These are phyloP conservation scores for Phortica okadai DNA, from an alignment of 2,888 invertebrate species.

Conservation along the genomic window DNA sequence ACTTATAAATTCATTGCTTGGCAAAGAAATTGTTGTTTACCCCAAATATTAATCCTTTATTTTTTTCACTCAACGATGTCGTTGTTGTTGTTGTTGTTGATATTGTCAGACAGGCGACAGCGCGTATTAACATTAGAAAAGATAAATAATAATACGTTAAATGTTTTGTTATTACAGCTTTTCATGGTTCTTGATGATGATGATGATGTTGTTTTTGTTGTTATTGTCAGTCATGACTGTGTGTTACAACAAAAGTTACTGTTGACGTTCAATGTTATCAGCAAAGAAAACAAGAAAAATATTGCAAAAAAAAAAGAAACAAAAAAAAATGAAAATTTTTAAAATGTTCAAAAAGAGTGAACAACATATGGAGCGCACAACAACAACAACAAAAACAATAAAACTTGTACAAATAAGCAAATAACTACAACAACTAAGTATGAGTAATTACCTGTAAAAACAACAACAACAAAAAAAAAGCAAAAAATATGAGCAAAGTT, in stretches of 20 bases:
- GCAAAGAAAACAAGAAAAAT: neutral
- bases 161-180: too few species aligned
- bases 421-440: neutral
- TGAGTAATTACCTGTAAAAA: constrained; percentile 15
- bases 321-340: neutral
- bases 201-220: neutral
- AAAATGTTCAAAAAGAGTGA: neutral
- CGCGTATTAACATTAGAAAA: too few species aligned
- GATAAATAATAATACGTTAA: too few species aligned
- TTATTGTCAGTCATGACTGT: neutral
- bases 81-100: too few species aligned
- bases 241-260: neutral
- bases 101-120: too few species aligned
- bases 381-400: neutral
- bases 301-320: neutral
- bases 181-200: neutral
- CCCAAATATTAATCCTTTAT: too few species aligned
- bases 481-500: neutral
- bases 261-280: constrained; percentile 22
- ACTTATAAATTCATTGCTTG: neutral
- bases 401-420: constrained; percentile 21
- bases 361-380: neutral
- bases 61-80: too few species aligned
- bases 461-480: neutral
- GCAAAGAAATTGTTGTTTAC: too few species aligned